Evolutionary conservation across 2,888 invertebrate species (phyloP).

Genomic region (Protophormia terraenovae): DNA sequence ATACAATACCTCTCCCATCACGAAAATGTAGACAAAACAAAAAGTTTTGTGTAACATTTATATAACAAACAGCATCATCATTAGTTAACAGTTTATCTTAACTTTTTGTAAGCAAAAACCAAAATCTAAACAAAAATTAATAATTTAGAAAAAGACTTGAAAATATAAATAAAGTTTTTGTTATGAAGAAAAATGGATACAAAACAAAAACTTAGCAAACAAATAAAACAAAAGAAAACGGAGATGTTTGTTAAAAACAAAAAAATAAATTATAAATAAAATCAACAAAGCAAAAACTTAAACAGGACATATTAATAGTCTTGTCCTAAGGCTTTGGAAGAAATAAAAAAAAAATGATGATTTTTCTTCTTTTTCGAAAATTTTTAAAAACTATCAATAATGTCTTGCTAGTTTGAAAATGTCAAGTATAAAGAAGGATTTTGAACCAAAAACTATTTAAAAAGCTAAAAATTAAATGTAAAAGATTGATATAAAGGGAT

Average conservation of each 20-base stretch:
- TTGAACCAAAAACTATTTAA: too few relatives aligned
- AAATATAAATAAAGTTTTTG: not conserved
- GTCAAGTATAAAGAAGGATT: too few relatives aligned
- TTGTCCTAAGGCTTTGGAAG: too few relatives aligned
- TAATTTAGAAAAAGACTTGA: not conserved
- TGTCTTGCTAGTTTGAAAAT: too few relatives aligned
- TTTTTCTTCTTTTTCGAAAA: too few relatives aligned
- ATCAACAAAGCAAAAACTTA: not conserved
- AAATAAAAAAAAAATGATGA: too few relatives aligned
- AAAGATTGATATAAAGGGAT: too few relatives aligned
- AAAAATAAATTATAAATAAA: not conserved
- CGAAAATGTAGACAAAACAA: not conserved
- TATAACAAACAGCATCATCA: not conserved
- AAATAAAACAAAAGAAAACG: too few relatives aligned
- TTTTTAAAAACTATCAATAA: too few relatives aligned
- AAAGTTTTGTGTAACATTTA: not conserved
- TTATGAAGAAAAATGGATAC: not conserved
- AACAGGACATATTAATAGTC: too few relatives aligned
- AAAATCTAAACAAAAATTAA: not conserved
- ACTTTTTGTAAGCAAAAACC: not conserved
- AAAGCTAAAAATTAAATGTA: too few relatives aligned
- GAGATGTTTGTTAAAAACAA: too few relatives aligned
- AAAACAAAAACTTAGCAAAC: not conserved
- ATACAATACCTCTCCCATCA: constrained; percentile 25
- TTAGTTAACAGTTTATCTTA: not conserved